Evolutionary conservation across 2,888 invertebrate genomes (phyloP), one percentile per base, ranked within the genome.

Genomic region (Chironomus riparius): DNA sequence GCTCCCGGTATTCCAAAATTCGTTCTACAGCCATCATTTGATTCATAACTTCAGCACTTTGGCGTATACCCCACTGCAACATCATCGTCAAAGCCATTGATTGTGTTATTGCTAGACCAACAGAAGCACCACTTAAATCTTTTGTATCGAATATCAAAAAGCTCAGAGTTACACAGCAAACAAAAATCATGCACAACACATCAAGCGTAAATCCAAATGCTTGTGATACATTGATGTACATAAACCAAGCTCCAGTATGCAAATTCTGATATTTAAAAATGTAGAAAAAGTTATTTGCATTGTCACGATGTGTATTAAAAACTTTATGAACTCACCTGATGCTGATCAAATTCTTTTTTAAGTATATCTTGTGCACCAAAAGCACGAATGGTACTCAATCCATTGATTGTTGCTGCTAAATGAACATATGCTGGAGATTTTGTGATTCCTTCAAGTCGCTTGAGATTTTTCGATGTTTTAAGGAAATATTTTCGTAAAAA

Each of bases 341-440:
- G 83, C 2, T 80, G 80, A 79, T 89, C 88, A 79, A 91, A 90
- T 70, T 89, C 87, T 3, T 83, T 80, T 68, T 88, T 86, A 48
- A 93, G 87, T 78, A 88, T 86, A 0, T 86, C 80, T 80, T 92
- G 88, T 0, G 89, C 89, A 15, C 86, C 85, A 73, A 89, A 89
- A 0, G 92, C 91, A 79, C 94, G 85, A 68, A 94, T 91, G 0
- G 93, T 92, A 0, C 90, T 85, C 18, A 94, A 86, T 1, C 94
- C 94, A 79, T 87, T 88, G 0, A 94, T 84, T 0, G 92, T 89
- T 15, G 92, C 89, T 71, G 90, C 89, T 22, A 94, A 86, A 83
- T 92, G 91, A 0, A 92, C 89, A 80, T 92, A 94, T 0, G 94
- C 90, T 0, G 94, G 94, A 80, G 92, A 92, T 78, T 91, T 88